Evolutionary conservation across 2,888 invertebrate genomes (phyloP), one percentile per base, ranked within the genome.

Genomic region (Coleophora deauratella): DNA sequence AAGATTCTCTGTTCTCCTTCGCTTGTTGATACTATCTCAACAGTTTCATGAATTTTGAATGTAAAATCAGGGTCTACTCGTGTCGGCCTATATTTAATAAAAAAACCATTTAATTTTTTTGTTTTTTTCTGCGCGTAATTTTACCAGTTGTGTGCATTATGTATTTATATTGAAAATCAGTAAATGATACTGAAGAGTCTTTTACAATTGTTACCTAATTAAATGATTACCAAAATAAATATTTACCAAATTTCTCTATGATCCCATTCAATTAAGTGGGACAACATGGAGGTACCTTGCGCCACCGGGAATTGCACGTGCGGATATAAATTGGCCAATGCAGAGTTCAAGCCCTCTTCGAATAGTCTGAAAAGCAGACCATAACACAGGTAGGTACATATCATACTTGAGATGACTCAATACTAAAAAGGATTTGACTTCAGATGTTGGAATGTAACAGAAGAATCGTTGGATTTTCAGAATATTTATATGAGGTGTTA

Each of bases 261-360:
- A 53, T 97, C 93, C 97, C 97, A 98, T 49, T 89, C 89, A 12
- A 98, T 88, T 2, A 93, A 78, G 3, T 95, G 92, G 0, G 94
- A 89, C 33, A 97, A 85, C 90, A 93, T 93, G 0, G 94, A 92
- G 0, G 98, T 98, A 2, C 93, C 92, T 30, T 91, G 88, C 0
- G 95, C 92, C 1, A 98, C 97, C 0, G 98, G 98, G 71, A 90
- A 95, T 33, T 88, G 61, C 0, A 95, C 82, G 15, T 85, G 70
- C 0, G 95, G 93, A 72, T 95, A 97, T 28, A 98, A 79, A 40
- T 90, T 89, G 1, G 92, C 87, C 3, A 96, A 70, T 45, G 91
- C 88, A 1, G 94, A 89, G 57, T 93, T 91, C 40, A 93, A 61
- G 1, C 98, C 98, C 27, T 88, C 82, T 50, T 91, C 89, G 73